phyloP scores from a whole-genome alignment of 2,113 vertebrate genomes.

The Sapayoa aenigma region DNA sequence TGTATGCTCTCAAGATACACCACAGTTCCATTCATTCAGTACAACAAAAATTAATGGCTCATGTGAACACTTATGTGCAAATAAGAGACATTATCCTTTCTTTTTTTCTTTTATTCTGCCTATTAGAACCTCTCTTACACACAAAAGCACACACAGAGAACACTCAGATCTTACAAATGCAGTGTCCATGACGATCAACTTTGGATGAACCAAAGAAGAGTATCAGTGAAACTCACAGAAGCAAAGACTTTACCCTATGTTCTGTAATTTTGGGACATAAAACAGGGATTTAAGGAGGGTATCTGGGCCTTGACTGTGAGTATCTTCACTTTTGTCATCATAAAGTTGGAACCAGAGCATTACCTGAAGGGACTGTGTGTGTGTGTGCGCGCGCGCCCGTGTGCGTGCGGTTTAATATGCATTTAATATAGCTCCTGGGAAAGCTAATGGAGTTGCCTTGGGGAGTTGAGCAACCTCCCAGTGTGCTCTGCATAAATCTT shows the following conservation, averaged over 20 bases:
- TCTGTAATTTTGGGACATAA: neutral
- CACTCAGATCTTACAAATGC: neutral
- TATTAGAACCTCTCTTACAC: neutral
- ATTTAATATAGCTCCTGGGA: constrained; percentile 69
- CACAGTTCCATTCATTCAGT: neutral
- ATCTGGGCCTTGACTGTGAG: neutral
- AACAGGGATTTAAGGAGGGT: neutral
- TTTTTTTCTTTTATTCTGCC: neutral
- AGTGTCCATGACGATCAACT: neutral
- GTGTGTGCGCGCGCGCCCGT: neutral
- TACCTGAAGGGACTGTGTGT: constrained; percentile 8
- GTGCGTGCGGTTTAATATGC: constrained; percentile 48
- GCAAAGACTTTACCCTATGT: neutral
- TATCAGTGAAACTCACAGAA: constrained; percentile 22
- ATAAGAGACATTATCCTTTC: neutral
- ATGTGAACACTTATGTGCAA: neutral
- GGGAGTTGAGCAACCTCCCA: constrained; percentile 70
- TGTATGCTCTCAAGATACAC: neutral
- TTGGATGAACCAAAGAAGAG: constrained; percentile 8
- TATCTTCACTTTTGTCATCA: neutral
- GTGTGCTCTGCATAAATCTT: constrained; percentile 67
- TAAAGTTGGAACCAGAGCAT: constrained; percentile 6
- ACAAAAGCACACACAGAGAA: neutral
- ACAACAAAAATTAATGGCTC: neutral
- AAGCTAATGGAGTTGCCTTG: constrained; percentile 71